Evolutionary conservation across 2,113 vertebrate species (phyloP).

Genomic region (Orientallactaga bullata): DNA sequence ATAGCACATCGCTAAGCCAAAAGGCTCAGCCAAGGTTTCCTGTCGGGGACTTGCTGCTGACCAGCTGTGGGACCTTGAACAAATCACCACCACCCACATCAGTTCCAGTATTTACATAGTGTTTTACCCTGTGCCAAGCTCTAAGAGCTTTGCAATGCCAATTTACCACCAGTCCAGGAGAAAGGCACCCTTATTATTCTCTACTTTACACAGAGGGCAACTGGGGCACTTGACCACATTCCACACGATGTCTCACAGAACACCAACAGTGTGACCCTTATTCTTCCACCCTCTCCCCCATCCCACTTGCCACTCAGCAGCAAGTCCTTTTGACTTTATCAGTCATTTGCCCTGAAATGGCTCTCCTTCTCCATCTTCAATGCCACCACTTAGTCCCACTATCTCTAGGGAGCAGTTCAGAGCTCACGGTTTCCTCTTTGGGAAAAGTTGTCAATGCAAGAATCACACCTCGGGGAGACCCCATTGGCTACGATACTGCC

Average conservation of each 20-base stretch:
- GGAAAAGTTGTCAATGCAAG: too few relatives aligned
- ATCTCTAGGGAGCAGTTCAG: neutral
- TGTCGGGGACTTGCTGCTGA: neutral
- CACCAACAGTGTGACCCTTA: accelerated
- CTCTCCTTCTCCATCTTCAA: neutral
- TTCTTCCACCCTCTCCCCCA: neutral
- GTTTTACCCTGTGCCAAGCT: neutral
- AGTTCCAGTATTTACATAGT: neutral
- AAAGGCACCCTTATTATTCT: neutral
- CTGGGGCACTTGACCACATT: neutral
- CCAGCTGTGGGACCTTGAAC: neutral
- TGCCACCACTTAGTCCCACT: too few relatives aligned
- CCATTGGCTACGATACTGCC: too few relatives aligned
- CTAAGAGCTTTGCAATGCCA: neutral
- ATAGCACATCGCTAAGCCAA: neutral
- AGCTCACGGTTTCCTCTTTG: neutral
- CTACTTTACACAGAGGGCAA: neutral
- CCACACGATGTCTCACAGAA: neutral
- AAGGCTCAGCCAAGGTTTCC: neutral
- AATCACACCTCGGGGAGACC: too few relatives aligned
- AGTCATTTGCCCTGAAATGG: neutral
- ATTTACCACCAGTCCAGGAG: neutral
- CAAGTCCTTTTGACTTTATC: neutral
- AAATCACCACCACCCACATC: neutral
- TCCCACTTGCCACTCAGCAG: neutral